phyloP scores from a whole-genome alignment of 2,113 vertebrate genomes.

The Rhinolophus ferrumequinum region DNA sequence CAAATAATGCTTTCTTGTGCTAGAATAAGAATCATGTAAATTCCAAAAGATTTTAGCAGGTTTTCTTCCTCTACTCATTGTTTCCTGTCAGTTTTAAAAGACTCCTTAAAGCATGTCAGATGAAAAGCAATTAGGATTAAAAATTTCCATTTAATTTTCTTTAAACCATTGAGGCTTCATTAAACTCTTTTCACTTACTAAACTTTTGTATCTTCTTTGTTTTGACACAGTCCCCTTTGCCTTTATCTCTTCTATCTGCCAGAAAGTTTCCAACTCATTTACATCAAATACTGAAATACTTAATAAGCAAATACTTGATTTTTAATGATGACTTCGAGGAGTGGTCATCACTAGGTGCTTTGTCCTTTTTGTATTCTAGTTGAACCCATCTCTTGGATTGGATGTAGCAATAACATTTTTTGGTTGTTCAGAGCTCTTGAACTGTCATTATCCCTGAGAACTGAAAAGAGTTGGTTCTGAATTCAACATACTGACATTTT shows the following conservation, averaged over 20 bases:
- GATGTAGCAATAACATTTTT: conserved; percentile 86
- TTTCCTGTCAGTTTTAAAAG: conserved; percentile 85
- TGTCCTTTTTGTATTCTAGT: conserved; percentile 68
- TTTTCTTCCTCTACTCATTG: conserved; percentile 88
- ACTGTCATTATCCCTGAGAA: conserved; percentile 77
- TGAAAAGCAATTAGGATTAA: conserved; percentile 85
- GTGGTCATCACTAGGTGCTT: conserved; percentile 84
- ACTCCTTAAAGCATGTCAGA: conserved; percentile 87
- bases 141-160: conserved; percentile 81
- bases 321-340: conserved; percentile 81
- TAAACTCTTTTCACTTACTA: conserved; percentile 85
- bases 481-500: conserved; percentile 80
- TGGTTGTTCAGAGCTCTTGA: conserved; percentile 83
- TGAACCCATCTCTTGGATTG: conserved; percentile 82
- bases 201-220: conserved; percentile 85
- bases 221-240: conserved; percentile 79
- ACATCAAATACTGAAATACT: conserved; percentile 80
- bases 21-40: conserved; percentile 93
- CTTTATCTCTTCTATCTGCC: conserved; percentile 70
- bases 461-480: conserved; percentile 78
- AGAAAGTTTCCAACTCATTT: conserved; percentile 77
- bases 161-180: conserved; percentile 85
- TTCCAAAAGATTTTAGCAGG: conserved; percentile 90
- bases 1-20: conserved; percentile 95
- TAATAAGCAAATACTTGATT: conserved; percentile 81